These are phyloP conservation scores for Macaca mulatta DNA, from an alignment of 2,113 vertebrate species.

Conservation along the genomic window DNA sequence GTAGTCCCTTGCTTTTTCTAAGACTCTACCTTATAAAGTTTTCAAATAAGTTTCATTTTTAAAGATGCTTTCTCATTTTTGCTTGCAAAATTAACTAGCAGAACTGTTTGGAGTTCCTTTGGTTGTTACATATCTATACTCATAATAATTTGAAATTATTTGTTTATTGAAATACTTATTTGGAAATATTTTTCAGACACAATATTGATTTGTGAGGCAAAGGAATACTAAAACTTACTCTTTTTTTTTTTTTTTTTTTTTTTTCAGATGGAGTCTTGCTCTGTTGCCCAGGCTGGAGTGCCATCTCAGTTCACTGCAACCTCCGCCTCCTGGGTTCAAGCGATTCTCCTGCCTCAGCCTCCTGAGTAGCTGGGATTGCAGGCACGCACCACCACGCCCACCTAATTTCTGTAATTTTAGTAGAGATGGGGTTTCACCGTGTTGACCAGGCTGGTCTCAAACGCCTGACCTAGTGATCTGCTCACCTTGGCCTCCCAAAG, in stretches of 20 bases:
- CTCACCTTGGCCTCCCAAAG: too few relatives aligned
- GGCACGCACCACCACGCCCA: accelerated
- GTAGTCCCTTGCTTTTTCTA: neutral
- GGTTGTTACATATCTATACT: neutral
- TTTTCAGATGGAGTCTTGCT: too few relatives aligned
- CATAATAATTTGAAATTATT: neutral
- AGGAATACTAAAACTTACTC: neutral
- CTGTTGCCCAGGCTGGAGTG: too few relatives aligned
- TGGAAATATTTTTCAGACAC: neutral
- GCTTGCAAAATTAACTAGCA: neutral
- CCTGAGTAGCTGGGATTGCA: too few relatives aligned
- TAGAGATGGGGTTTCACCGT: too few relatives aligned
- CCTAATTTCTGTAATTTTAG: too few relatives aligned
- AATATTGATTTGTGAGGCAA: neutral
- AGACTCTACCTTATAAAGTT: neutral
- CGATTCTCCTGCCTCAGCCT: too few relatives aligned
- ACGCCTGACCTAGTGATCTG: too few relatives aligned
- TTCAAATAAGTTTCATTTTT: neutral
- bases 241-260: neutral
- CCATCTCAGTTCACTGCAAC: too few relatives aligned
- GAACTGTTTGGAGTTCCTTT: neutral
- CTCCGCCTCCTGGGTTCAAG: accelerated
- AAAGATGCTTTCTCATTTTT: neutral
- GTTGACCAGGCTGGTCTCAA: too few relatives aligned
- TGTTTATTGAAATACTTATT: neutral